A percentile compares a stretch with the other conserved stretches of the same genome.
phyloP scores from a whole-genome alignment of 2,113 vertebrate genomes.

The Athene cunicularia region DNA sequence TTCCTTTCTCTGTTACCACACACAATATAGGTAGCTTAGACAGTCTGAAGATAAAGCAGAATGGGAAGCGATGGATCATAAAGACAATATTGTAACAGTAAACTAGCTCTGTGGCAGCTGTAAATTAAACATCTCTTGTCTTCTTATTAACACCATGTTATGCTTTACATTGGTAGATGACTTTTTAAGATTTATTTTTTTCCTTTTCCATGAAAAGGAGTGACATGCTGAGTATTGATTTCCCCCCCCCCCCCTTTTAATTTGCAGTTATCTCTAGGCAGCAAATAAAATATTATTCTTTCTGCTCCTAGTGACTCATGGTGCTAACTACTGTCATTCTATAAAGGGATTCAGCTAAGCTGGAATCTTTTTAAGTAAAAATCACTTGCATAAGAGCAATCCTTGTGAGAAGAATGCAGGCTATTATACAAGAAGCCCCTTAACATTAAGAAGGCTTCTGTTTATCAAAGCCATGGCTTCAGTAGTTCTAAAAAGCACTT shows the following conservation, averaged over 20 bases:
- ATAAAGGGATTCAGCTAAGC: slow-evolving; percentile 58
- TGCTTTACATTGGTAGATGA: slow-evolving; percentile 55
- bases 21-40: not conserved
- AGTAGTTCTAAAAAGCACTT: slow-evolving; percentile 10
- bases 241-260: slow-evolving; percentile 1
- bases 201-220: slow-evolving; percentile 45
- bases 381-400: slow-evolving; percentile 56
- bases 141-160: slow-evolving; percentile 15
- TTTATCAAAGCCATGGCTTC: slow-evolving; percentile 50
- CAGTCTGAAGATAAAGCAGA: not conserved
- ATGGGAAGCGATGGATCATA: slow-evolving; percentile 48
- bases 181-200: slow-evolving; percentile 46
- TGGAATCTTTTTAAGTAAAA: slow-evolving; percentile 48
- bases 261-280: slow-evolving; percentile 68
- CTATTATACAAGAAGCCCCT: slow-evolving; percentile 38
- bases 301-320: slow-evolving; percentile 66
- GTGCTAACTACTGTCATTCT: slow-evolving; percentile 56
- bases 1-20: not conserved
- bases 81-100: slow-evolving; percentile 21
- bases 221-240: slow-evolving; percentile 55
- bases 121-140: slow-evolving; percentile 58
- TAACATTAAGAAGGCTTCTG: slow-evolving; percentile 35
- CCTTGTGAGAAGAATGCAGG: slow-evolving; percentile 45
- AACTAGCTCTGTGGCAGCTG: slow-evolving; percentile 16
- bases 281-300: slow-evolving; percentile 68